phyloP scores from a whole-genome alignment of 2,113 vertebrate genomes.

The Dicaeum eximium region DNA sequence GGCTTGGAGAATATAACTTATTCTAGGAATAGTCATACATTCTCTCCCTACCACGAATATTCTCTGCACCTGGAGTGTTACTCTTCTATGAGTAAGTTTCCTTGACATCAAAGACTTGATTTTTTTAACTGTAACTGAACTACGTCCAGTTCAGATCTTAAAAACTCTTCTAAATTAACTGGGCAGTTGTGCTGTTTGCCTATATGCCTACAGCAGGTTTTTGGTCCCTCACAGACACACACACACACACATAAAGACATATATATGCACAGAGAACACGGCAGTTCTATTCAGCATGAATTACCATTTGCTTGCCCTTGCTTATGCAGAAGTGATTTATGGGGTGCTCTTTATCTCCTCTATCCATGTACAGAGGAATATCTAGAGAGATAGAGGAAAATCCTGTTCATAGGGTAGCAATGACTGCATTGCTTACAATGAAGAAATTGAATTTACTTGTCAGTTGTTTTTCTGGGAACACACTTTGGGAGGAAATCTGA shows the following conservation, averaged over 20 bases:
- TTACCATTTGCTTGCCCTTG: neutral
- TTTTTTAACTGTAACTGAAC: neutral
- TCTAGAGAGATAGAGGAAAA: neutral
- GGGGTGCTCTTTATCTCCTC: neutral
- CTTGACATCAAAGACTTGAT: neutral
- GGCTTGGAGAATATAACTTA: neutral
- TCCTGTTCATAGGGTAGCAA: accelerated
- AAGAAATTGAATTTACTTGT: neutral
- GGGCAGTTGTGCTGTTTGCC: neutral
- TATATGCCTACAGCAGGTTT: neutral
- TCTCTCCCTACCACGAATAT: neutral
- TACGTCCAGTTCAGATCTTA: neutral
- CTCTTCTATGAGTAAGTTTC: neutral
- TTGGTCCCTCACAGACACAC: neutral
- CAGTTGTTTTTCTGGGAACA: neutral
- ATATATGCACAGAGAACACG: neutral
- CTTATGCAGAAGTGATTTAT: neutral
- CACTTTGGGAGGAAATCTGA: neutral
- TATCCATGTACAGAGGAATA: neutral
- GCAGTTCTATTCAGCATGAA: neutral
- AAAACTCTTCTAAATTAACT: neutral
- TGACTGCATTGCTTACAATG: neutral
- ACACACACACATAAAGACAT: neutral
- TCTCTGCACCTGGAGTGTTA: neutral
- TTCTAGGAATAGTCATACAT: neutral